Percentiles rank a stretch among this genome's conserved stretches.
Conservation (phyloP, 2,888 invertebrate species). For the Protonemura montana region DNA sequence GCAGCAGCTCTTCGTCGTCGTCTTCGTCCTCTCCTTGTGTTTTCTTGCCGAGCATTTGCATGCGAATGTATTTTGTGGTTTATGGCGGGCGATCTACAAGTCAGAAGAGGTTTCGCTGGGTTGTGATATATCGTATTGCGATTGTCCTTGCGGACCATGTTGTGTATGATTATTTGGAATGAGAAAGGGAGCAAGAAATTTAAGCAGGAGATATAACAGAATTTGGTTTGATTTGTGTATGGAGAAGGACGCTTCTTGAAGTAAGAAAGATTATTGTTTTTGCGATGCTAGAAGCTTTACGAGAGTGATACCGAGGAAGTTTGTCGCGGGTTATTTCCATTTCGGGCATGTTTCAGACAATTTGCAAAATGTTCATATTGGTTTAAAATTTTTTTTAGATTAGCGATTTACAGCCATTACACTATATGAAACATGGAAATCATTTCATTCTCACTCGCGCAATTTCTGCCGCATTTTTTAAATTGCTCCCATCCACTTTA, state of each 20-base stretch:
- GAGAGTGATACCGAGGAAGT: neutral
- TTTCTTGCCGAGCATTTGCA: conserved; percentile 40
- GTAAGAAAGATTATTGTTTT: neutral
- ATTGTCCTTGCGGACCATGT: neutral
- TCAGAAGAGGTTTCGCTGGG: conserved; percentile 40
- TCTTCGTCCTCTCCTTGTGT: neutral
- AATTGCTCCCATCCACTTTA: conserved; percentile 1
- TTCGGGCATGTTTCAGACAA: neutral
- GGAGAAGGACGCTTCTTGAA: neutral
- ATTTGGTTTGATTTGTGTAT: neutral
- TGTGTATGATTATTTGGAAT: neutral
- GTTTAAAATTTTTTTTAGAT: neutral
- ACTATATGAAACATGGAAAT: neutral
- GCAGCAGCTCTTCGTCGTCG: conserved; percentile 14
- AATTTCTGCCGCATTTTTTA: neutral
- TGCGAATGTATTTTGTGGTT: conserved; percentile 44
- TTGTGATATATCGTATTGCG: neutral
- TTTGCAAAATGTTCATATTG: neutral
- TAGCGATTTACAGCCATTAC: neutral
- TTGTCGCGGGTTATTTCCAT: neutral
- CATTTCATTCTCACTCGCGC: neutral
- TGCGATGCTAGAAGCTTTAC: neutral
- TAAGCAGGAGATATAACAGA: conserved; percentile 15
- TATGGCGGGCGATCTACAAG: conserved; percentile 46
- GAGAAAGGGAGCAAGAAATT: neutral